Evolutionary conservation across 2,888 invertebrate species (phyloP), one percentile per base, ranked within the genome.

Genomic region (Exocentrus adspersus): DNA sequence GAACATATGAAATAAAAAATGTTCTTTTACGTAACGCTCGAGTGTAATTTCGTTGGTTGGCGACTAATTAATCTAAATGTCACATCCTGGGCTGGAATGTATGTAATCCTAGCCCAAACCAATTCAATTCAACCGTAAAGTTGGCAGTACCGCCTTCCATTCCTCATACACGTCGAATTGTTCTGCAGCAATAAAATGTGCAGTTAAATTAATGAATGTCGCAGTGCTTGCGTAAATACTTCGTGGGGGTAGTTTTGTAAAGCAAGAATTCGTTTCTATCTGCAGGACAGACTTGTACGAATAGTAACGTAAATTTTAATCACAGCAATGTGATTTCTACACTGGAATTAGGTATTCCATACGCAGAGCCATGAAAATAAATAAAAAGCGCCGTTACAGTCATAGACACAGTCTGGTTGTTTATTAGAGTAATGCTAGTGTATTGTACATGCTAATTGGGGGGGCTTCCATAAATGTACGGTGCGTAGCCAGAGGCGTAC

Each of bases 361-460:
- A 3, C n/a, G n/a, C 5, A 6, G 12, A 10, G 45, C 12, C 14
- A 45, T 28, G 16, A 54, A 54, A 24, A 45, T 5, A 43, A 43
- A 20, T 43, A 3, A 10, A 12, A 45, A 43, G 7, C 24, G 30
- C 43, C 43, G 54, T 54, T 54, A 54, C 24, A 24, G 30, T 28
- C 21, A 42, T 54, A 54, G 28, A 43, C 54, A 43, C 24, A 42
- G 32, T 21, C 43, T 30, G 17, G 28, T 28, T 43, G 43, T 53
- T 54, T 54, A 37, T 37, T 37, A 54, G n/a, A 10, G 24, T 54
- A 30, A 54, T 54, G 54, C 28, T 43, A 24, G 17, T 54, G 41
- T 43, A 43, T 43, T 24, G 9, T 20, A 54, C 43, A 43, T 7
- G 20, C 28, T 14, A 43, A n/a, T 17, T 28, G 17, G 28, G 43